phyloP scores from a whole-genome alignment of 2,797 vertebrate species.

The Catostomus latipinnis region DNA sequence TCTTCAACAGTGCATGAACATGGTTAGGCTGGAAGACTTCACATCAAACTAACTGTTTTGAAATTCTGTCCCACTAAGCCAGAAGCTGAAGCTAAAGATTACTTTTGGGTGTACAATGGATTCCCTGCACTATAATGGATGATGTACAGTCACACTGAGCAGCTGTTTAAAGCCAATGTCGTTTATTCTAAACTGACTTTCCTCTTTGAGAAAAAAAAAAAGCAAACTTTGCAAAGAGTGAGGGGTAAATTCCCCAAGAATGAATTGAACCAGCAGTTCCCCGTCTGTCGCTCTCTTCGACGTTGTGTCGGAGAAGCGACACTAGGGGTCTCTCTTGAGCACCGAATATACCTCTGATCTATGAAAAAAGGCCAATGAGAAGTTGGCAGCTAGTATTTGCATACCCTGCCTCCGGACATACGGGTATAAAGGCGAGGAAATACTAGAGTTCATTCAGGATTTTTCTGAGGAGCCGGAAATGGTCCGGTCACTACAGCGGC shows the following conservation, averaged over 20 bases:
- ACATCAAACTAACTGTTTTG: conserved; percentile 27
- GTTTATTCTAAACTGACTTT: conserved; percentile 27
- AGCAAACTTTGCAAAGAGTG: background rate
- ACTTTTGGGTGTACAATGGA: conserved; percentile 29
- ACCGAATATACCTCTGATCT: too few relatives aligned
- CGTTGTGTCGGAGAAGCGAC: too few relatives aligned
- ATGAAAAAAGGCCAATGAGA: too few relatives aligned
- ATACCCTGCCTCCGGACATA: too few relatives aligned
- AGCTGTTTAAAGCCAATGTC: conserved; percentile 31
- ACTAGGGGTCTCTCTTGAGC: too few relatives aligned
- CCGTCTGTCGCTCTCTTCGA: too few relatives aligned
- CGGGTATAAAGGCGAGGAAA: too few relatives aligned
- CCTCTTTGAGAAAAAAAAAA: conserved; percentile 2
- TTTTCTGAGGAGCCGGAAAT: too few relatives aligned
- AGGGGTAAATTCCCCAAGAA: background rate
- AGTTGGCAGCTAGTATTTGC: too few relatives aligned
- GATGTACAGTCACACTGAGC: conserved; percentile 29
- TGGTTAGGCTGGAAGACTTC: conserved; percentile 36
- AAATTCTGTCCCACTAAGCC: background rate
- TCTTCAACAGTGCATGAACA: conserved; percentile 38
- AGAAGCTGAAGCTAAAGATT: conserved; percentile 25
- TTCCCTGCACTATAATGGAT: conserved; percentile 34
- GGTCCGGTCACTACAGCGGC: too few relatives aligned
- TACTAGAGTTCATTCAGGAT: too few relatives aligned
- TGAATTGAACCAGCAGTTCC: background rate